Conservation (phyloP, 2,113 vertebrate genomes). For the Cyprinodon brontotheroides region DNA sequence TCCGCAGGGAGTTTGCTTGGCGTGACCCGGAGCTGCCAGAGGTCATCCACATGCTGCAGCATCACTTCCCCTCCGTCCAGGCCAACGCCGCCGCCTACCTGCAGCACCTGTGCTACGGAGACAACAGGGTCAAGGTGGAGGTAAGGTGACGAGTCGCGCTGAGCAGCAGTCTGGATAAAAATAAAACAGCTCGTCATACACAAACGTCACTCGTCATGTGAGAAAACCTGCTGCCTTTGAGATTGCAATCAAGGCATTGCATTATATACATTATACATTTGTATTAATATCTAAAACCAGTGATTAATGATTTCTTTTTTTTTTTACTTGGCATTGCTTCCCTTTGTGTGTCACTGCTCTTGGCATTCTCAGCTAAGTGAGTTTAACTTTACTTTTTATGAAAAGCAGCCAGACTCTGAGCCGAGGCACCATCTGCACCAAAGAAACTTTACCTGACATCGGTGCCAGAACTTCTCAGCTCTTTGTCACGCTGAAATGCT, state of each 20-base stretch:
- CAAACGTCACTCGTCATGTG: constrained; percentile 27
- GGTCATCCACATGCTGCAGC: constrained; percentile 86
- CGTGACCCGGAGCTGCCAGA: constrained; percentile 94
- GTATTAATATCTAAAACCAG: neutral
- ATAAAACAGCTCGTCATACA: constrained; percentile 32
- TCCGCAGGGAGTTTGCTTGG: constrained; percentile 85
- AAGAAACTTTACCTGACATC: constrained; percentile 23
- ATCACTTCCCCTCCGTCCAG: constrained; percentile 93
- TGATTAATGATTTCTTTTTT: neutral
- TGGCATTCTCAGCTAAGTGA: constrained; percentile 26
- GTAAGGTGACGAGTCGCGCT: constrained; percentile 45
- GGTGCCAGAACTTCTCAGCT: constrained; percentile 40
- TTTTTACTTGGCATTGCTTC: neutral
- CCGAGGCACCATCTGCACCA: constrained; percentile 63
- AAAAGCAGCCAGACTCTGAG: constrained; percentile 23
- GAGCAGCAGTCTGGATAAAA: constrained; percentile 32
- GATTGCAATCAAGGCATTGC: neutral
- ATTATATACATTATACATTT: neutral
- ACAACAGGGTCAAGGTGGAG: constrained; percentile 95
- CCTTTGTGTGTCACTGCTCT: neutral
- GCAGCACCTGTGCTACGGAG: constrained; percentile 97
- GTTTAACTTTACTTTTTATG: constrained; percentile 26
- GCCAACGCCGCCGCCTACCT: constrained; percentile 95
- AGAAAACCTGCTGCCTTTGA: neutral
- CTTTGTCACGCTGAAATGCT: neutral